phyloP scores from a whole-genome alignment of 1,140 invertebrate species.

The Arion vulgaris region DNA sequence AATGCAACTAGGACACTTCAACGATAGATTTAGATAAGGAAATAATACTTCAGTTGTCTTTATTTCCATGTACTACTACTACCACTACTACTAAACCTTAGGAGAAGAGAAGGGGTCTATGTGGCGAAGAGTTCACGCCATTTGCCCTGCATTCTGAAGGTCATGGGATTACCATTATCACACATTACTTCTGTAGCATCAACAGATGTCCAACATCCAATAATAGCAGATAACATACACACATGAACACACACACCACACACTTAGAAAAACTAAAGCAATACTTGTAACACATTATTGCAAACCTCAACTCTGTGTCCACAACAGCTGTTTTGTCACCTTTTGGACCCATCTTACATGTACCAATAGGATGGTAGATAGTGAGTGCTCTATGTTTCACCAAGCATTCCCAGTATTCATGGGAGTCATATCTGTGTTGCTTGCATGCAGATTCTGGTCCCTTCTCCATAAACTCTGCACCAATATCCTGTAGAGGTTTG shows the following conservation, averaged over 20 bases:
- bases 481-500: conserved; percentile 35
- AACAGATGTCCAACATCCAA: background rate
- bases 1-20: no score
- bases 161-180: background rate
- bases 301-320: conserved; percentile 79
- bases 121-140: no score
- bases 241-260: background rate
- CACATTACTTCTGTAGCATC: background rate
- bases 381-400: conserved; percentile 74
- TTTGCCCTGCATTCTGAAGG: no score
- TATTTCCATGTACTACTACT: no score
- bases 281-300: no score
- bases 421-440: background rate
- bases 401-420: conserved; percentile 54
- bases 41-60: no score
- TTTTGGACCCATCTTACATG: conserved; percentile 92
- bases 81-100: no score
- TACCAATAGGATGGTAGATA: conserved; percentile 90
- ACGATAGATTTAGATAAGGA: no score
- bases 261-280: no score
- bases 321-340: conserved; percentile 89
- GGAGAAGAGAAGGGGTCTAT: no score
- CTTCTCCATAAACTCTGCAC: conserved; percentile 26
- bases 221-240: background rate
- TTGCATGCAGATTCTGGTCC: background rate